These are phyloP conservation scores for Lymantria monacha DNA, from an alignment of 2,888 invertebrate genomes.

Conservation along the genomic window DNA sequence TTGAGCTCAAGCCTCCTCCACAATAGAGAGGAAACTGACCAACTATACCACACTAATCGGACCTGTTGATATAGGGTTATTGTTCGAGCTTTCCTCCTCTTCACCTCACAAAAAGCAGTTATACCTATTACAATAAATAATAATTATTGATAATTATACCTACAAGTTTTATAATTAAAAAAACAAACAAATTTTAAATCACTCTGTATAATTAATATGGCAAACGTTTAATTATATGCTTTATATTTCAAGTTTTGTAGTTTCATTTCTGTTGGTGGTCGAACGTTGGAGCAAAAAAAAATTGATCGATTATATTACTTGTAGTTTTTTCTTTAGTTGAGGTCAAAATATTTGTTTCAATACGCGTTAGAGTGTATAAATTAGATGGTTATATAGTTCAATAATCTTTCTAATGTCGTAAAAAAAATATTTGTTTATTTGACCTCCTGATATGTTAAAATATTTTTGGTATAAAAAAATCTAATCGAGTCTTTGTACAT, in stretches of 20 bases:
- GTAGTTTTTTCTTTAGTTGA: background rate
- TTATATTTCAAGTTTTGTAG: background rate
- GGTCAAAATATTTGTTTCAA: slow-evolving; percentile 1
- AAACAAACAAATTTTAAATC: background rate
- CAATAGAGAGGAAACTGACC: no score
- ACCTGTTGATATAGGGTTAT: no score
- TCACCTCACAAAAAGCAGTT: no score
- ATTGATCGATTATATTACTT: slow-evolving; percentile 3
- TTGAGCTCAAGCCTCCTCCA: no score
- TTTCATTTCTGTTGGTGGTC: background rate
- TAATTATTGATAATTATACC: no score
- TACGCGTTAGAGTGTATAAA: background rate
- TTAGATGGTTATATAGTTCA: background rate
- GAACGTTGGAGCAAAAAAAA: background rate
- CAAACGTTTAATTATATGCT: background rate
- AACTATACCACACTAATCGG: no score
- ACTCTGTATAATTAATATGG: background rate
- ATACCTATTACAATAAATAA: no score
- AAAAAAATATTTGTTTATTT: background rate
- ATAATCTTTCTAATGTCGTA: background rate
- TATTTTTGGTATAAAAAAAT: background rate
- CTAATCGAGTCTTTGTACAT: no score
- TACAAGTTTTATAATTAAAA: no score
- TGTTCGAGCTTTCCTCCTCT: no score
- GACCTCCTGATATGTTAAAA: background rate